Conservation (phyloP, 1,140 invertebrate species). For the Pogonus chalceus region DNA sequence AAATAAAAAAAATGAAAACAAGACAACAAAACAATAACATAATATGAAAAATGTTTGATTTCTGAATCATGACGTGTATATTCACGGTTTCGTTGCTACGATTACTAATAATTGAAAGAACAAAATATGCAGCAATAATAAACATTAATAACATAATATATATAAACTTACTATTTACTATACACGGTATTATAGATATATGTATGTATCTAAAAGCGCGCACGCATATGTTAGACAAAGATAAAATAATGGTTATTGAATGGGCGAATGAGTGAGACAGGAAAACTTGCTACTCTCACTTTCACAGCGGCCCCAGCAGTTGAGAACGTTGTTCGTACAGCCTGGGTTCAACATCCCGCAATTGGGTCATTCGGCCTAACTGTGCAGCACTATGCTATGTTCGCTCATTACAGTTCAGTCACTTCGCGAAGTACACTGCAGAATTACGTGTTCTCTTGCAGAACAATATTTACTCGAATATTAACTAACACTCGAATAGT, state of each 20-base stretch:
- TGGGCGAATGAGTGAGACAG: constrained; percentile 22
- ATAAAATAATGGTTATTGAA: constrained; percentile 23
- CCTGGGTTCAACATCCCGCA: constrained; percentile 47
- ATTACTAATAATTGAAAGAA: no score
- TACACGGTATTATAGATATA: neutral
- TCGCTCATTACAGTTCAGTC: constrained; percentile 31
- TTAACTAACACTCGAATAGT: neutral
- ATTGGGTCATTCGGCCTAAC: constrained; percentile 52
- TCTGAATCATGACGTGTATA: no score
- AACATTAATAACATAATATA: no score
- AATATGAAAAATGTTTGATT: no score
- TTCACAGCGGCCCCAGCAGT: constrained; percentile 41
- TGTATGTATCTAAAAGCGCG: neutral
- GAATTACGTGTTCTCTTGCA: constrained; percentile 17
- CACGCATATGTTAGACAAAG: constrained; percentile 16
- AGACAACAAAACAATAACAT: no score
- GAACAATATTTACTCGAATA: no score
- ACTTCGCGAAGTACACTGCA: constrained; percentile 18
- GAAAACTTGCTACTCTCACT: constrained; percentile 43
- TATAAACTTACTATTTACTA: no score
- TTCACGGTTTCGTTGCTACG: no score
- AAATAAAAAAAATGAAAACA: no score
- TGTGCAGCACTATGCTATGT: constrained; percentile 37
- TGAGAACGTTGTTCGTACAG: neutral
- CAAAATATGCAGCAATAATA: no score